Conservation (phyloP, 2,888 invertebrate species). For the Drosophila emarginata region DNA sequence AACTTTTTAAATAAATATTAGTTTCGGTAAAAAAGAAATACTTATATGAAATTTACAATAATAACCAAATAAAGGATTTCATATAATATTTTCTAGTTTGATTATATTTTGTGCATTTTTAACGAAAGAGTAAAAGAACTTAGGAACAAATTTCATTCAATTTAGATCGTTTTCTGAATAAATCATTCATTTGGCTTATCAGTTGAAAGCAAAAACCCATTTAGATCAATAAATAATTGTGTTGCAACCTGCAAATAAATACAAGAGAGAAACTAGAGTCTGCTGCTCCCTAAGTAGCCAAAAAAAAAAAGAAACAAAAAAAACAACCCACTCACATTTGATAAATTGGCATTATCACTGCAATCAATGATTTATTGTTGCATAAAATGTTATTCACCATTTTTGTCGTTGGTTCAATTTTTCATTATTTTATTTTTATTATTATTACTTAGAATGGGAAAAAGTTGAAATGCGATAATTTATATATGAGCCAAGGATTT, state of each 20-base stretch:
- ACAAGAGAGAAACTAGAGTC: not conserved
- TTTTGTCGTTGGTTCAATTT: too few relatives aligned
- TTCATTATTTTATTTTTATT: conserved; percentile 50
- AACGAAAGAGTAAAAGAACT: too few relatives aligned
- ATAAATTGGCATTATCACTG: conserved; percentile 66
- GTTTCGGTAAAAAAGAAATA: too few relatives aligned
- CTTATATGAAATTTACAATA: too few relatives aligned
- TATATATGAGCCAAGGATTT: conserved; percentile 67
- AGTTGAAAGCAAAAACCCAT: not conserved
- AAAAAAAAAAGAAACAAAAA: conserved; percentile 24
- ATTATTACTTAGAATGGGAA: conserved; percentile 45
- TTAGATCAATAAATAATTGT: not conserved
- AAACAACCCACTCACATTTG: conserved; percentile 27
- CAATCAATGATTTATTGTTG: conserved; percentile 63
- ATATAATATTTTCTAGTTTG: too few relatives aligned
- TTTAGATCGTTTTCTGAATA: not conserved
- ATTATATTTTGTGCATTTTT: too few relatives aligned
- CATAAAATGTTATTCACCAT: too few relatives aligned
- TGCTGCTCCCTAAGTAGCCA: conserved; percentile 13
- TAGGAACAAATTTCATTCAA: not conserved
- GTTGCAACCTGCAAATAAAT: not conserved
- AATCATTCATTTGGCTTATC: not conserved
- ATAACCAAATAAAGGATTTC: too few relatives aligned
- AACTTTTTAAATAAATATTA: too few relatives aligned
- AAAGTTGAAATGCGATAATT: conserved; percentile 52